A percentile compares a stretch with the other conserved stretches of the same genome.
Evolutionary conservation across 1,140 invertebrate genomes (phyloP).

Genomic region (Carcinoscorpius rotundicauda): DNA sequence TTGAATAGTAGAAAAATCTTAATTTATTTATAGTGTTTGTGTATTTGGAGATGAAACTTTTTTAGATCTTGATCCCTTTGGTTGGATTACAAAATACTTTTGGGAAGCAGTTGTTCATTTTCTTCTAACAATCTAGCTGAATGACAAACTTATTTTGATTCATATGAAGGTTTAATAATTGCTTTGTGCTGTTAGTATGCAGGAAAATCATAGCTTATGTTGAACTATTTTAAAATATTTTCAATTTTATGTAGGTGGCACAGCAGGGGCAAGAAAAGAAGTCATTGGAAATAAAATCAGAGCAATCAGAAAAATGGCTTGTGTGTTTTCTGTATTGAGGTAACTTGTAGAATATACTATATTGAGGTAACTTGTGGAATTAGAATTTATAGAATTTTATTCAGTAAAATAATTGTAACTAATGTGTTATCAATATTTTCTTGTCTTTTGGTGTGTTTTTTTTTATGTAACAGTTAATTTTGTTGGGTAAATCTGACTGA

Average conservation of each 20-base stretch:
- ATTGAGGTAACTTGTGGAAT: too few species aligned
- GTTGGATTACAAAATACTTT: too few species aligned
- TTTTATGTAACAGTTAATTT: too few species aligned
- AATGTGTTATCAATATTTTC: too few species aligned
- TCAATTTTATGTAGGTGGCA: conserved; percentile 7
- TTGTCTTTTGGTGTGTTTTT: too few species aligned
- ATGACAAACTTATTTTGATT: background rate
- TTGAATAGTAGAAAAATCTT: too few species aligned
- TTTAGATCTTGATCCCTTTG: too few species aligned
- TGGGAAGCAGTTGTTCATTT: background rate
- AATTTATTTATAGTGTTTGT: too few species aligned
- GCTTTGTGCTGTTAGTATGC: background rate
- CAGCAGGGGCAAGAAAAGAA: conserved; percentile 71
- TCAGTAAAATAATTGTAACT: too few species aligned
- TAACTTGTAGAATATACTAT: conserved; percentile 24
- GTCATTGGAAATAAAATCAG: conserved; percentile 99
- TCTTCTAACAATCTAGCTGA: background rate
- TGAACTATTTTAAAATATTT: background rate
- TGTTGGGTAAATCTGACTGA: too few species aligned
- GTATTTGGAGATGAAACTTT: too few species aligned
- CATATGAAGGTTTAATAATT: background rate
- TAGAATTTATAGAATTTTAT: too few species aligned
- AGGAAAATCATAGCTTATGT: background rate
- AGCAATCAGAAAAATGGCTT: conserved; percentile 99
- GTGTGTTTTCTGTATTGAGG: conserved; percentile 92